These are phyloP conservation scores for Gryllus bimaculatus DNA, from an alignment of 1,140 invertebrate genomes.

Conservation along the genomic window DNA sequence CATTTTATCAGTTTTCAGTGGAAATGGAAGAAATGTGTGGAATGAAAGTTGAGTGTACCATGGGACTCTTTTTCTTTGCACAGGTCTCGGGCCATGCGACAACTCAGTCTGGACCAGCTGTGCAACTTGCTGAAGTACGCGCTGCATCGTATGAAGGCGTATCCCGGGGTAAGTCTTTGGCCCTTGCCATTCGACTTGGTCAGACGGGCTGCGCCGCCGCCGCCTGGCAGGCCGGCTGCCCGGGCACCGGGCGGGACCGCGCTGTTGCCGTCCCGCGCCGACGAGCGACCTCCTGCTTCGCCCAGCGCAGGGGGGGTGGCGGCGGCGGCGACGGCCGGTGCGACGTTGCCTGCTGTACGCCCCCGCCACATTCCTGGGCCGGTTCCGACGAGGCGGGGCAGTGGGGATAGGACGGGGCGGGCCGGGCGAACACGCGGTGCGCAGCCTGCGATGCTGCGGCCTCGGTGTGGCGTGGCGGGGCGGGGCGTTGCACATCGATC, in stretches of 20 bases:
- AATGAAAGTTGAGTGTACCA: no score
- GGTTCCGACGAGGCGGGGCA: no score
- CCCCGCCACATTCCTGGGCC: no score
- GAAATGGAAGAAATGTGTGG: no score
- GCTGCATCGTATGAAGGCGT: slow-evolving; percentile 58
- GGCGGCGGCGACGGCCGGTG: no score
- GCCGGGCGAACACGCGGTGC: no score
- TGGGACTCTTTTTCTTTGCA: slow-evolving; percentile 29
- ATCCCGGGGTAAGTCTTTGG: slow-evolving; percentile 52
- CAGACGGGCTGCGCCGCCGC: no score
- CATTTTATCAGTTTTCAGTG: no score
- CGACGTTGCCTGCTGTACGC: background rate
- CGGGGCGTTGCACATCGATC: background rate
- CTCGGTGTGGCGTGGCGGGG: background rate
- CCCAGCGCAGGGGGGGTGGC: no score
- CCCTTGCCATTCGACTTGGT: background rate
- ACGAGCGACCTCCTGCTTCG: no score
- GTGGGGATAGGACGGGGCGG: no score
- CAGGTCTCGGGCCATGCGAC: slow-evolving; percentile 61
- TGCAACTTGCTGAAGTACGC: slow-evolving; percentile 65
- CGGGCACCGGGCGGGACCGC: background rate
- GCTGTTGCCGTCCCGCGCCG: background rate
- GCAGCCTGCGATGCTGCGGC: background rate
- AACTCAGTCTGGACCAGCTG: slow-evolving; percentile 59
- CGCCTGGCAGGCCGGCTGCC: no score